Evolutionary conservation across 2,113 vertebrate genomes (phyloP).

Genomic region (Megatriorchis doriae): DNA sequence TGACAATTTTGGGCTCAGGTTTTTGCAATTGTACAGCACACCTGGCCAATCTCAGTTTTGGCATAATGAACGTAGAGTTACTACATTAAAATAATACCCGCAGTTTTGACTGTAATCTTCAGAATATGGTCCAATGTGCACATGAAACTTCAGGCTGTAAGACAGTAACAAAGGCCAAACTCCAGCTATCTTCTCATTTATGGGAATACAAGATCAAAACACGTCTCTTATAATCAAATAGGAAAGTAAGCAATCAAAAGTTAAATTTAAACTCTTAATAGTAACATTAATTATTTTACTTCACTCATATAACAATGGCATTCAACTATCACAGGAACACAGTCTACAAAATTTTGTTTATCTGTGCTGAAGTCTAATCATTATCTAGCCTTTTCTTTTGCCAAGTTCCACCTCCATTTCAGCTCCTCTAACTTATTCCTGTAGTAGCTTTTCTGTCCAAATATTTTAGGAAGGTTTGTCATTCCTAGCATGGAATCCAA

Average conservation of each 20-base stretch:
- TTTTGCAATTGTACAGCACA: not conserved
- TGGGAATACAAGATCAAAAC: not conserved
- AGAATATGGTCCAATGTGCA: fast-evolving
- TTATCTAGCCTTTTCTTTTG: not conserved
- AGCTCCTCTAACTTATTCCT: not conserved
- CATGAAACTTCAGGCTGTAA: not conserved
- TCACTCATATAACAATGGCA: not conserved
- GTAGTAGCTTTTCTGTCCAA: not conserved
- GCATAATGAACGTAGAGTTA: not conserved
- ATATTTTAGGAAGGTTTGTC: not conserved
- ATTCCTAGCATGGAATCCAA: not conserved
- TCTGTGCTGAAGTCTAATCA: not conserved
- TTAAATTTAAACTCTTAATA: not conserved
- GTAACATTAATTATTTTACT: not conserved
- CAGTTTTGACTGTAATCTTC: not conserved
- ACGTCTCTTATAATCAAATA: not conserved
- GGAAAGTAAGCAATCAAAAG: not conserved
- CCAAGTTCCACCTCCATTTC: not conserved
- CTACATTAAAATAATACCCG: not conserved
- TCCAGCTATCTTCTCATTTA: not conserved
- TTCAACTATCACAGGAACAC: not conserved
- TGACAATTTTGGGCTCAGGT: not conserved
- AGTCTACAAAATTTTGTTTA: not conserved
- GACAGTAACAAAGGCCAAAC: not conserved
- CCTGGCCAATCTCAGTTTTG: not conserved